Evolutionary conservation across 2,888 invertebrate species (phyloP).

Genomic region (Alviniconcha strummeri): DNA sequence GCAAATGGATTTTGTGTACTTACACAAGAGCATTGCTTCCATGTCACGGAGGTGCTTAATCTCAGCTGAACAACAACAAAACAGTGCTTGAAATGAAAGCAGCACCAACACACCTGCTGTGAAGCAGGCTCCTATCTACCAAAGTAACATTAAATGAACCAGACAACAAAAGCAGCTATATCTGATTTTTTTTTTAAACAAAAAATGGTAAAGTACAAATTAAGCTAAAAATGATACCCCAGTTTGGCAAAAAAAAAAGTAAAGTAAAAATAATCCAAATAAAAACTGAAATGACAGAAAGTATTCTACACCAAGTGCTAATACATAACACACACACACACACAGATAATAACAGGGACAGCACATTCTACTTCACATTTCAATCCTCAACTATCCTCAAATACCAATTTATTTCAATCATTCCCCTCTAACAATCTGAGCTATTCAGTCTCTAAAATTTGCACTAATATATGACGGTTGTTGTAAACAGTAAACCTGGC

Average conservation of each 20-base stretch:
- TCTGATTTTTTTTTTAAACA: too few relatives aligned
- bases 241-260: neutral
- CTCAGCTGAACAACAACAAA: constrained; percentile 23
- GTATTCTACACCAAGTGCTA: neutral
- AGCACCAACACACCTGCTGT: neutral
- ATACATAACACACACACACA: neutral
- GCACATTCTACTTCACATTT: neutral
- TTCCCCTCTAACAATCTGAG: too few relatives aligned
- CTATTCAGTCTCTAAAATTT: too few relatives aligned
- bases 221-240: neutral
- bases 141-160: too few relatives aligned
- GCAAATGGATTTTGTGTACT: neutral
- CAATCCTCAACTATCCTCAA: too few relatives aligned
- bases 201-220: neutral
- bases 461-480: too few relatives aligned
- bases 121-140: too few relatives aligned
- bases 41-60: constrained; percentile 12
- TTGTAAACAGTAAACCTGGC: too few relatives aligned
- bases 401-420: too few relatives aligned
- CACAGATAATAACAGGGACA: neutral
- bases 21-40: constrained; percentile 8
- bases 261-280: neutral
- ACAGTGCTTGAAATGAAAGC: neutral
- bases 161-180: too few relatives aligned
- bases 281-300: neutral